phyloP scores from a whole-genome alignment of 2,113 vertebrate genomes.

The Myotis lucifugus region DNA sequence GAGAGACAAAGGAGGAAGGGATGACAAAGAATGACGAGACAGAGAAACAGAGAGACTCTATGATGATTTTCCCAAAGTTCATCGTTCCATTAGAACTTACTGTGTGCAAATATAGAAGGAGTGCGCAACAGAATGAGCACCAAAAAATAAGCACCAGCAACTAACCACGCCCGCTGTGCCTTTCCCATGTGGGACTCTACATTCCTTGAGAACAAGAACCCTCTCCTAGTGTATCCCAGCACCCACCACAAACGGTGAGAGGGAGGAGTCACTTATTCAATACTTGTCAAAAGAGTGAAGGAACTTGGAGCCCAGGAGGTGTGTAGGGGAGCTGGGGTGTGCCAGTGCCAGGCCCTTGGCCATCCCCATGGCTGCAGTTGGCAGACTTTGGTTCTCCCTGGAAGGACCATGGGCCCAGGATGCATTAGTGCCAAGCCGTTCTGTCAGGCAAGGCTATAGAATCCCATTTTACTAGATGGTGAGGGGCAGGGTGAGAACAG shows the following conservation, averaged over 20 bases:
- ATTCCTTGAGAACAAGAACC: background rate
- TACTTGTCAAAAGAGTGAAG: background rate
- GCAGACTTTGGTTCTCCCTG: background rate
- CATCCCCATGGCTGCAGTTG: accelerated
- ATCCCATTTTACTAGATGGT: background rate
- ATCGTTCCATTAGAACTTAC: background rate
- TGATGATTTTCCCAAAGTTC: background rate
- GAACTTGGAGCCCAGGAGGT: background rate
- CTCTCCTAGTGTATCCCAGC: background rate
- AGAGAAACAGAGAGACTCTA: background rate
- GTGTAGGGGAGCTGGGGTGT: background rate
- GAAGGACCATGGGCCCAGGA: background rate
- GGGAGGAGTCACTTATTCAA: background rate
- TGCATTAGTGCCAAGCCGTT: accelerated
- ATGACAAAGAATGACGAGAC: background rate
- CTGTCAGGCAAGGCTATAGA: background rate
- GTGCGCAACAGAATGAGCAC: background rate
- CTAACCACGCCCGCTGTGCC: background rate
- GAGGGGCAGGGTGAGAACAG: background rate
- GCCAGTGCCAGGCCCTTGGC: background rate
- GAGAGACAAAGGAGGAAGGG: background rate
- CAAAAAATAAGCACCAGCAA: background rate
- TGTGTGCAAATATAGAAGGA: background rate
- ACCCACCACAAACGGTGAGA: background rate
- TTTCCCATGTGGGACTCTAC: accelerated